phyloP scores from a whole-genome alignment of 2,113 vertebrate genomes.

The Dicaeum eximium region DNA sequence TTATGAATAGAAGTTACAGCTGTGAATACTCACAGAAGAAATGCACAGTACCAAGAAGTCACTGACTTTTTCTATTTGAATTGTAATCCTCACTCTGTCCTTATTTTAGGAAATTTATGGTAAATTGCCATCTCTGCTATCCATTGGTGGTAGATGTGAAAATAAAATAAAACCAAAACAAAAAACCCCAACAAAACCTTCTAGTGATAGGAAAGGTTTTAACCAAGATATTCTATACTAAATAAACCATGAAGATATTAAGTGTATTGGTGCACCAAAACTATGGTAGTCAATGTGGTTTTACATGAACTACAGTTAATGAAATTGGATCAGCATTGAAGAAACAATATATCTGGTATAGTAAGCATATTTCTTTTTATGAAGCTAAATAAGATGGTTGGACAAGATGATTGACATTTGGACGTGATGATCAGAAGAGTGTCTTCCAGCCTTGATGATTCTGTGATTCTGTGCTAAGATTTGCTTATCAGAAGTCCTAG shows the following conservation, averaged over 20 bases:
- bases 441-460: not conserved
- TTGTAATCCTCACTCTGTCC: not conserved
- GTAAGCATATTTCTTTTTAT: not conserved
- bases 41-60: not conserved
- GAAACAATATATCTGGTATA: not conserved
- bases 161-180: not conserved
- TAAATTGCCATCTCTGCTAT: not conserved
- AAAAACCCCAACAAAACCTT: not conserved
- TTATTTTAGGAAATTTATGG: not conserved
- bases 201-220: not conserved
- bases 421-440: not conserved
- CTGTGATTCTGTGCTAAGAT: not conserved
- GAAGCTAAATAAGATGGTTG: not conserved
- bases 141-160: not conserved
- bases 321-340: not conserved
- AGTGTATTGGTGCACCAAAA: not conserved
- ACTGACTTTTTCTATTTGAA: not conserved
- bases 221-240: not conserved
- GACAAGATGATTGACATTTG: fast-evolving
- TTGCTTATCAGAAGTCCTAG: not conserved
- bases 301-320: not conserved
- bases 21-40: not conserved
- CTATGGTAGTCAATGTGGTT: not conserved
- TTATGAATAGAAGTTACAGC: not conserved
- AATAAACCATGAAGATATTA: not conserved